Evolutionary conservation across 2,888 invertebrate genomes (phyloP), one percentile per base, ranked within the genome.

Genomic region (Poecilobothrus nobilitatus): DNA sequence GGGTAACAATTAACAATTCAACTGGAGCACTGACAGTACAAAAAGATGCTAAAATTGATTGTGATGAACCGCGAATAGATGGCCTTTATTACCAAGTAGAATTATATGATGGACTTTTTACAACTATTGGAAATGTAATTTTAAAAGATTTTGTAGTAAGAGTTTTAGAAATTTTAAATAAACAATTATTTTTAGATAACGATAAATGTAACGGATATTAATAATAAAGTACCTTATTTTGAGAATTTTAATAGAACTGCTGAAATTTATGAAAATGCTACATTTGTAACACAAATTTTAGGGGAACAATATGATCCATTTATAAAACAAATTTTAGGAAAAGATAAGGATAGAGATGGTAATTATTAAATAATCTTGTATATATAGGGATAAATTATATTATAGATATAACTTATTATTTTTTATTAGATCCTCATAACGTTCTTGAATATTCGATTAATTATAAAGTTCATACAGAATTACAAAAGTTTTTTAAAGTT

Each of bases 261-360:
- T 20, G 74, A 75, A 63, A 80, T 88, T 18, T 80, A 78, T 70
- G 88, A 88, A 79, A 83, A 86, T 74, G 83, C 84, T 1, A 76
- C 77, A 0, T 74, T 74, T 27, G 84, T 83, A 0, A 78, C 80
- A 7, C 70, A 76, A 0, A 80, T 88, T 18, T 27, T 27, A 27
- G 3, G 5, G 5, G 5, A 8, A 20, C 0, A 61, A 7, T 10
- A 8, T 37, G 37, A 37, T 10, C 22, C 69, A 20, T 63, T 69
- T 67, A 71, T 75, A 33, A 78, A 81, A 1, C 75, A 72, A 27
- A 76, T 88, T 7, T 70, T 73, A 1, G 82, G 84, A 18, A 75
- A 69, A 0, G 89, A 89, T 75, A 74, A 77, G 1, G 89, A 89
- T 73, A 82, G 88, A 81, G 88, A 87, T 73, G 79, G 87, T 86